Evolutionary conservation across 2,113 vertebrate species (phyloP).

Genomic region (Phylloscopus trochilus): DNA sequence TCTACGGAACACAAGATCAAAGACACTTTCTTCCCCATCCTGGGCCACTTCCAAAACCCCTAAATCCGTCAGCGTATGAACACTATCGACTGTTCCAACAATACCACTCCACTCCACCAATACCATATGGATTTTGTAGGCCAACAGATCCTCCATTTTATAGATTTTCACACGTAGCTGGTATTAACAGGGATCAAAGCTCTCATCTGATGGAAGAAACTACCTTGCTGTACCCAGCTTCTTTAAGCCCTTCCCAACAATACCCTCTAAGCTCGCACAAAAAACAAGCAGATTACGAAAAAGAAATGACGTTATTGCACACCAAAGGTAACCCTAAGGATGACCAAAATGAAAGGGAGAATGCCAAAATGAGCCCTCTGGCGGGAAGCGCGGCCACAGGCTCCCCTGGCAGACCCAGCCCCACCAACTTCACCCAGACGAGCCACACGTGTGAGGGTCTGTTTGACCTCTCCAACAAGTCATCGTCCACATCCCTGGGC

Average conservation of each 20-base stretch:
- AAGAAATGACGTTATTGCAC: slow-evolving; percentile 56
- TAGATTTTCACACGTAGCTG: slow-evolving; percentile 71
- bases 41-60: slow-evolving; percentile 72
- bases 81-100: slow-evolving; percentile 84
- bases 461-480: slow-evolving; percentile 63
- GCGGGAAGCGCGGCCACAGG: slow-evolving; percentile 88
- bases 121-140: slow-evolving; percentile 83
- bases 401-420: slow-evolving; percentile 89
- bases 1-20: slow-evolving; percentile 81
- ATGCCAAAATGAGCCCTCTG: slow-evolving; percentile 86
- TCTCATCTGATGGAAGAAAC: slow-evolving; percentile 73
- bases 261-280: slow-evolving; percentile 64
- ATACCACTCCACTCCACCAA: slow-evolving; percentile 72
- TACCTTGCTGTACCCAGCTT: slow-evolving; percentile 71
- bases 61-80: slow-evolving; percentile 71
- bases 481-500: neutral
- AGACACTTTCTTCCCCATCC: slow-evolving; percentile 82
- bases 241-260: slow-evolving; percentile 65
- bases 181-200: slow-evolving; percentile 73
- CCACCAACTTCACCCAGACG: slow-evolving; percentile 83
- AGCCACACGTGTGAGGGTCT: slow-evolving; percentile 63
- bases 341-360: slow-evolving; percentile 74
- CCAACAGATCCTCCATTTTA: slow-evolving; percentile 75
- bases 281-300: slow-evolving; percentile 65
- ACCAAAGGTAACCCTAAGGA: slow-evolving; percentile 65